Conservation (phyloP, 2,888 invertebrate species). For the Calameuta filiformis region DNA sequence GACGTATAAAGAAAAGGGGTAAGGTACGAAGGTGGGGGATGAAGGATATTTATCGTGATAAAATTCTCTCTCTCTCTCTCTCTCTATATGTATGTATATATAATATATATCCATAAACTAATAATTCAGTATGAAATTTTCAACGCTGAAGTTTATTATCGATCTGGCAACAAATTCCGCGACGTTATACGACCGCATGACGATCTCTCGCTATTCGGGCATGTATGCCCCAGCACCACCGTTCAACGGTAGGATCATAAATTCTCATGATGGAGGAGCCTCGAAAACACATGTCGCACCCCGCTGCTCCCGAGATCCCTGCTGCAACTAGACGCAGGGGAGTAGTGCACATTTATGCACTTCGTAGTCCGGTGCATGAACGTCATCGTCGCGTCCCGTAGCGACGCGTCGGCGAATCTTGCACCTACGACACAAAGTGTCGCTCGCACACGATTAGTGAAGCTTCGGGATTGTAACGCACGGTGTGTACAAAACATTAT, state of each 20-base stretch:
- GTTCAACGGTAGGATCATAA: constrained; percentile 29
- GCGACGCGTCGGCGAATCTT: background rate
- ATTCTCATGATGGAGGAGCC: constrained; percentile 35
- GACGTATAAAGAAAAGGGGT: background rate
- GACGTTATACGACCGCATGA: background rate
- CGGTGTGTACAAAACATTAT: background rate
- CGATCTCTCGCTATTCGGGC: background rate
- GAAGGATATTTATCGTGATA: background rate
- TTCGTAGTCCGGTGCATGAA: constrained; percentile 7
- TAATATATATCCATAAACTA: background rate
- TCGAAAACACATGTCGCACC: constrained; percentile 20
- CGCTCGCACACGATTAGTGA: background rate
- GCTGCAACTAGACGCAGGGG: background rate
- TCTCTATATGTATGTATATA: too few relatives aligned
- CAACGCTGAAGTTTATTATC: constrained; percentile 1
- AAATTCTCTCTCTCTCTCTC: too few relatives aligned
- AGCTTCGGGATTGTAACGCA: background rate
- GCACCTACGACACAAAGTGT: background rate
- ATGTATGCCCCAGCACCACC: background rate
- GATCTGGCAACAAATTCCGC: constrained; percentile 6
- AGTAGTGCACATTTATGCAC: constrained; percentile 5
- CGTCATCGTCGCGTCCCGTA: background rate
- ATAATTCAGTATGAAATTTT: background rate
- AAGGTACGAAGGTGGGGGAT: background rate
- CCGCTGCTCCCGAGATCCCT: background rate